Base-by-base conservation (phyloP, 2,797 vertebrate genomes). In the Falco cherrug region DNA sequence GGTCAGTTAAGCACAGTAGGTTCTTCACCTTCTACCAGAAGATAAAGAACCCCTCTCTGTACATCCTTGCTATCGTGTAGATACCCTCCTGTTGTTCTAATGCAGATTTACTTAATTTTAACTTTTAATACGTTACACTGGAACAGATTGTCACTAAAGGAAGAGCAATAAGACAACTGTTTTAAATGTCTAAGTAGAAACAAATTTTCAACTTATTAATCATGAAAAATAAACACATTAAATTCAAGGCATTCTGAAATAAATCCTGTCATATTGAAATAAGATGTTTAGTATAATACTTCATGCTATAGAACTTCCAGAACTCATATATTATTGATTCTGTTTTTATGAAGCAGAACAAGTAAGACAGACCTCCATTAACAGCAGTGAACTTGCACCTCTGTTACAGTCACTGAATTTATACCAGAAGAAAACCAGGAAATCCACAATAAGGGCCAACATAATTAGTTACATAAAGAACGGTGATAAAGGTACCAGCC, bases 91-190 rank as follows among this genome's bases (percentile, higher is more conserved):
- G 76, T 85, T 96, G 48, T 85, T 60, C 65, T 94, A 94, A 89
- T 80, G 65, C 39, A 65, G 73, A 64, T 95, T 87, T 87, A 91
- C 89, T 94, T 94, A 73, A 92, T 94, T 96, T 95, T 96, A 87
- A 80, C 31, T 97, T 95, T 90, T 81, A 93, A 93, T 91, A 68
- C 2, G 3, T 90, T 96, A 94, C 86, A 77, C 53, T 92, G 74
- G 77, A 96, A 95, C 43, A 94, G 51, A 85, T 65, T 94, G 54
- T 54, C 60, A 90, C 67, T 35, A 82, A 94, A 90, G 61, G 51
- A 84, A 64, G n/a, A 87, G 31, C 50, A 87, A 59, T 43, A 85
- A 84, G 70, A 76, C 43, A 82, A 71, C 29, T 83, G 60, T 80
- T 87, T 89, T 83, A 48, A 43, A 89, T 89, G 53, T 90, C 63